phyloP scores from a whole-genome alignment of 2,113 vertebrate genomes.

The Dasypus novemcinctus region DNA sequence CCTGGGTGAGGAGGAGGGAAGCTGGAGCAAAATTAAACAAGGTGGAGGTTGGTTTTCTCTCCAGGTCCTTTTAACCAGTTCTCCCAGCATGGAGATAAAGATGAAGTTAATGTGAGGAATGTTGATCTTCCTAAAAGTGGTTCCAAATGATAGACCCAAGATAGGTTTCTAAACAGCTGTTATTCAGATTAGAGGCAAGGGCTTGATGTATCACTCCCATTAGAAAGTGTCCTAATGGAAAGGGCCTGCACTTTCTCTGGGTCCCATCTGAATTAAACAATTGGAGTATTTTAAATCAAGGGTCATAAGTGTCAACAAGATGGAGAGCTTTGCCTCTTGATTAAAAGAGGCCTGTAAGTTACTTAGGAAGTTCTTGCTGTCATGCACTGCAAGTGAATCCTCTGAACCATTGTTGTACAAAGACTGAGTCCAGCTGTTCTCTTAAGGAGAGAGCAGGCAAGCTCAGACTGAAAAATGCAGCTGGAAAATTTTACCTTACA shows the following conservation, averaged over 20 bases:
- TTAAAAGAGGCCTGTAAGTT: constrained; percentile 79
- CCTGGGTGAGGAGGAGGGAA: not conserved
- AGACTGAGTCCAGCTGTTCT: not conserved
- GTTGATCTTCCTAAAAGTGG: constrained; percentile 67
- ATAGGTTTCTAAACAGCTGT: constrained; percentile 78
- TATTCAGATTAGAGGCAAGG: constrained; percentile 70
- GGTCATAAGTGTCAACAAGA: constrained; percentile 71
- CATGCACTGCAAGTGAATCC: not conserved
- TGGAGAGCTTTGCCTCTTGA: constrained; percentile 77
- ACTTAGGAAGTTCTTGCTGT: constrained; percentile 73
- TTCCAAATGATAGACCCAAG: constrained; percentile 68
- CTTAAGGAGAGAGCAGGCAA: not conserved
- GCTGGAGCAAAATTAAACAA: not conserved
- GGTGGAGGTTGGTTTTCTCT: not conserved
- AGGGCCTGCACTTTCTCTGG: constrained; percentile 70
- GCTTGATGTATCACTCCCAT: constrained; percentile 73
- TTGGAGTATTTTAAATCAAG: constrained; percentile 71
- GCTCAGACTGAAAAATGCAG: not conserved
- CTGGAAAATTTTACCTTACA: not conserved
- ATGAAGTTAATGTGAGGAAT: constrained; percentile 43
- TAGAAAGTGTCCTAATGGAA: constrained; percentile 62
- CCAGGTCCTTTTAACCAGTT: not conserved
- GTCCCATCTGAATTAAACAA: constrained; percentile 71
- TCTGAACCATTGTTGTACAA: not conserved
- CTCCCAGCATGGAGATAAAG: not conserved